Conservation (phyloP, 2,113 vertebrate genomes). For the Hylia prasina region DNA sequence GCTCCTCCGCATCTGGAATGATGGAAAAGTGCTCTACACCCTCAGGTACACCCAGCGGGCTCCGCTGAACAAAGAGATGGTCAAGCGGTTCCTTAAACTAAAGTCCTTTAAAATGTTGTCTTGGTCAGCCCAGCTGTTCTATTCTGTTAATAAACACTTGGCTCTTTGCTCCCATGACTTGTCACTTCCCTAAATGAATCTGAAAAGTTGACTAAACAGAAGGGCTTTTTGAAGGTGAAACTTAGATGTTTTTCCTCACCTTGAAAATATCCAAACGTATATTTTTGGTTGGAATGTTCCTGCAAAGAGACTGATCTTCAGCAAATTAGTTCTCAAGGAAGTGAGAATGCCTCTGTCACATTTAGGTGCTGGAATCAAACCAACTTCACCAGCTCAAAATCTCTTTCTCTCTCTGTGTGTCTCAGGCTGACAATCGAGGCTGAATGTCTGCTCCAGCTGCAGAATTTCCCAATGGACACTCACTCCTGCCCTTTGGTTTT, state of each 20-base stretch:
- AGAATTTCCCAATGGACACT: constrained; percentile 98
- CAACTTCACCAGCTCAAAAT: not conserved
- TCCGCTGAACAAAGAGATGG: not conserved
- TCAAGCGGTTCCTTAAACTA: not conserved
- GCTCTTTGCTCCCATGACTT: not conserved
- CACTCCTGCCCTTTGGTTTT: constrained; percentile 97
- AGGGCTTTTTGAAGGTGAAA: not conserved
- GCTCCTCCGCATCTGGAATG: constrained; percentile 76
- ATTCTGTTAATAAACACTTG: not conserved
- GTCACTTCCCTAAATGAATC: not conserved
- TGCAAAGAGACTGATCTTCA: constrained; percentile 15
- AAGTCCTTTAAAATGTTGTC: not conserved
- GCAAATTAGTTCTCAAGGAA: constrained; percentile 2
- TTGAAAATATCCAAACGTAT: constrained; percentile 1
- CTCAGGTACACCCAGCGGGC: constrained; percentile 66
- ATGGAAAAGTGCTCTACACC: constrained; percentile 77
- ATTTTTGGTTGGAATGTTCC: constrained; percentile 26
- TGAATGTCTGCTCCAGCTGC: constrained; percentile 90
- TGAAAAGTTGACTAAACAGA: not conserved
- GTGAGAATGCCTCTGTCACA: not conserved
- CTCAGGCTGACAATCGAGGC: constrained; percentile 91
- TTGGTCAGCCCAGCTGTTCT: not conserved
- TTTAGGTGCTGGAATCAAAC: not conserved
- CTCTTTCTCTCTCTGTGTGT: constrained; percentile 42
- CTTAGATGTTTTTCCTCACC: not conserved